Evolutionary conservation across 2,113 vertebrate species (phyloP).

Genomic region (Otis tarda): DNA sequence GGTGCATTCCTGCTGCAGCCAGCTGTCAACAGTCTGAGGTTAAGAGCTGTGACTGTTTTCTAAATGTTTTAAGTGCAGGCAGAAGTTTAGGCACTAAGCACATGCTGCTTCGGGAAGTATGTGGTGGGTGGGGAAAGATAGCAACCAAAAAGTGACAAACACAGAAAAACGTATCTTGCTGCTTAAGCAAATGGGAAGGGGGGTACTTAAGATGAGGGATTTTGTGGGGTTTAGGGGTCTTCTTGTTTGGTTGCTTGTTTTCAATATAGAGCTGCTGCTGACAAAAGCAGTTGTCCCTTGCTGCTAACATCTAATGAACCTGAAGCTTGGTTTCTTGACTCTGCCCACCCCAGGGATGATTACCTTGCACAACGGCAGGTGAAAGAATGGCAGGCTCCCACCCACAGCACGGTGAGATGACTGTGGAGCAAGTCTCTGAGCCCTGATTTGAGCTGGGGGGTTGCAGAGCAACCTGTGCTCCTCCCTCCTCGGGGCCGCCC

Average conservation of each 20-base stretch:
- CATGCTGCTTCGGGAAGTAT: background rate
- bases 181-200: background rate
- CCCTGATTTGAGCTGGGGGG: no score
- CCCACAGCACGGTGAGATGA: no score
- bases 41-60: background rate
- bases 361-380: no score
- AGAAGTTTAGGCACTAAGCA: background rate
- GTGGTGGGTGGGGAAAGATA: background rate
- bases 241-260: background rate
- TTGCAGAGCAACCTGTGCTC: no score
- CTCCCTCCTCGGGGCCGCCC: no score
- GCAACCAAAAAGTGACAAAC: background rate
- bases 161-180: background rate
- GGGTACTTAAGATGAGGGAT: background rate
- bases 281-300: background rate
- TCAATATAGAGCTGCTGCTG: background rate
- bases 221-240: background rate
- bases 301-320: background rate
- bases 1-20: fast-evolving
- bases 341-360: background rate
- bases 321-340: background rate
- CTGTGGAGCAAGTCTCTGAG: no score
- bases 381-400: no score
- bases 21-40: background rate
- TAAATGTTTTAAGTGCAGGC: background rate